Conservation (phyloP, 1,140 invertebrate species). For the Drosophila micromelanica region DNA sequence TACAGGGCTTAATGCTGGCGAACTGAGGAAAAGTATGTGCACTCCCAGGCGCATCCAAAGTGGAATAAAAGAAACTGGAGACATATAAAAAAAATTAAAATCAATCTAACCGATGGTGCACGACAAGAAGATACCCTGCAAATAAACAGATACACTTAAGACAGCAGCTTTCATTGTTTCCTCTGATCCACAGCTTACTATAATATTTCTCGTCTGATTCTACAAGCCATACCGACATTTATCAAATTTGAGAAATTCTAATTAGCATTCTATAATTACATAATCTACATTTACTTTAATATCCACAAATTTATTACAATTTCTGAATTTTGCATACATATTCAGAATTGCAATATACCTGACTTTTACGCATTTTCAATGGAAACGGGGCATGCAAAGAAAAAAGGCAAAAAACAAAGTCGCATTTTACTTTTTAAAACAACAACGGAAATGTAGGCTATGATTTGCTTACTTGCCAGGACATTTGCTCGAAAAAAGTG, state of each 20-base stretch:
- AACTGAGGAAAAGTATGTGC: constrained; percentile 18
- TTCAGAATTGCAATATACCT: too few species aligned
- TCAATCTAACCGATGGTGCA: too few species aligned
- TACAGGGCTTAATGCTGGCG: constrained; percentile 1
- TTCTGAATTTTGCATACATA: too few species aligned
- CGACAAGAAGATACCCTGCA: neutral
- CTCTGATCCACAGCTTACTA: too few species aligned
- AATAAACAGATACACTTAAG: too few species aligned
- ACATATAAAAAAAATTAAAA: constrained; percentile 12
- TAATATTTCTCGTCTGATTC: too few species aligned
- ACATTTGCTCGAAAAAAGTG: constrained; percentile 41
- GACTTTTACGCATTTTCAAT: neutral
- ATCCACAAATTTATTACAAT: too few species aligned
- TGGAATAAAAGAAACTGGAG: constrained; percentile 16
- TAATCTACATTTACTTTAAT: too few species aligned
- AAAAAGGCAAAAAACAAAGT: constrained; percentile 31
- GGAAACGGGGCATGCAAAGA: neutral
- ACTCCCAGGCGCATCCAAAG: constrained; percentile 25
- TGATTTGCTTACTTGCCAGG: constrained; percentile 75
- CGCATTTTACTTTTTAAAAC: constrained; percentile 58
- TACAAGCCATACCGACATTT: too few species aligned
- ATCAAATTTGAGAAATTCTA: too few species aligned
- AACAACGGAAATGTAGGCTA: constrained; percentile 80
- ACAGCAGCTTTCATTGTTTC: too few species aligned
- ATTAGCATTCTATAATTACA: too few species aligned